Conservation (phyloP, 2,888 invertebrate species). For the Ceraclea dissimilis region DNA sequence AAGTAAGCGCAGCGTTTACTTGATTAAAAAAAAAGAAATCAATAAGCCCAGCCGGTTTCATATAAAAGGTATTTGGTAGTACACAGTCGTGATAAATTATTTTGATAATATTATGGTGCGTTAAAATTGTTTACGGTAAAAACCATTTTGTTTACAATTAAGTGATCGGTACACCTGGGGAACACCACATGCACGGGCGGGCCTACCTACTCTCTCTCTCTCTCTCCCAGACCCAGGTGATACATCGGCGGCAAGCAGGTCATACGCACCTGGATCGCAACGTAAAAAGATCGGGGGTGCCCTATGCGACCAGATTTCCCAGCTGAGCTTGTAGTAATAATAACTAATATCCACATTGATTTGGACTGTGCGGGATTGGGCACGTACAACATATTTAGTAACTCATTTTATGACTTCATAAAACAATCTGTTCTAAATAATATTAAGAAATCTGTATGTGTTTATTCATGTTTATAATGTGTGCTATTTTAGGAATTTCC, state of each 20-base stretch:
- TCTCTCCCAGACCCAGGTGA: no score
- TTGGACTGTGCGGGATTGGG: neutral
- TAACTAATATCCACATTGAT: neutral
- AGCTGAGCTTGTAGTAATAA: neutral
- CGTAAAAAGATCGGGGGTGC: neutral
- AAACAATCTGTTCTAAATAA: neutral
- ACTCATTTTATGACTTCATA: neutral
- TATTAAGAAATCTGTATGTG: no score
- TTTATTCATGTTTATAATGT: no score
- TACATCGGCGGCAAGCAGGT: neutral
- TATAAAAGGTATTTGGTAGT: neutral
- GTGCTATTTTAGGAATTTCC: no score
- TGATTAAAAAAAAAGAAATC: neutral
- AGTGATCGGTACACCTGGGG: neutral
- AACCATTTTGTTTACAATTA: conserved; percentile 2
- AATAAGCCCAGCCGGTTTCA: neutral
- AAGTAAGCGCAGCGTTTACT: no score
- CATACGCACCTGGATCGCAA: neutral
- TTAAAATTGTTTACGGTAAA: conserved; percentile 1
- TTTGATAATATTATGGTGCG: neutral
- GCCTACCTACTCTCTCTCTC: neutral
- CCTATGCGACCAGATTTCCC: neutral
- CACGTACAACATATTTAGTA: neutral
- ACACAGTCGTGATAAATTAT: neutral
- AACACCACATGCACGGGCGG: neutral